A percentile compares a stretch with the other conserved stretches of the same genome.
These are phyloP conservation scores for Melanophora roralis DNA, from an alignment of 2,888 invertebrate species.

Conservation along the genomic window DNA sequence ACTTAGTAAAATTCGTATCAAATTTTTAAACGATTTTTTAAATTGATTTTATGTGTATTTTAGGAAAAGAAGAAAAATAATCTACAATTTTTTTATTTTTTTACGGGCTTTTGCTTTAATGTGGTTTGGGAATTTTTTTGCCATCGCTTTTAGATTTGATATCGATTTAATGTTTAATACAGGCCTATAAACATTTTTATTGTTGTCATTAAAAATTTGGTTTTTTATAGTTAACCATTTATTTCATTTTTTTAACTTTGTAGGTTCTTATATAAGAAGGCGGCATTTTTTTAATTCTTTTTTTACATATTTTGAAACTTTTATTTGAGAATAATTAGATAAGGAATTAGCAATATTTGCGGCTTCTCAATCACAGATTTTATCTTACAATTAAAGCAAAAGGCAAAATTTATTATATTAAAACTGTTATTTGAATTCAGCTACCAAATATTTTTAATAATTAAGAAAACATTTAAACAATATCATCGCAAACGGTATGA, in stretches of 20 bases:
- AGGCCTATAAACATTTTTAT: conserved; percentile 56
- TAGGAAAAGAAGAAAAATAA: conserved; percentile 6
- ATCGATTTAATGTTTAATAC: conserved; percentile 20
- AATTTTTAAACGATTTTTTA: conserved; percentile 40
- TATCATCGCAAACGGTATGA: too few relatives aligned
- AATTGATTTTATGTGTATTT: conserved; percentile 57
- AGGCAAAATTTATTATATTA: too few relatives aligned
- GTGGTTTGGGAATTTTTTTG: neutral
- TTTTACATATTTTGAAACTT: too few relatives aligned
- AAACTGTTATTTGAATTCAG: too few relatives aligned
- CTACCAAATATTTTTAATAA: too few relatives aligned
- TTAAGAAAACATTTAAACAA: too few relatives aligned
- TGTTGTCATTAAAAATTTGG: conserved; percentile 47
- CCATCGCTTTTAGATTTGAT: neutral
- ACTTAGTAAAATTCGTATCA: conserved; percentile 49
- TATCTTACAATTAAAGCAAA: too few relatives aligned
- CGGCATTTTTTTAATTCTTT: too few relatives aligned
- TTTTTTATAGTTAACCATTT: conserved; percentile 1
- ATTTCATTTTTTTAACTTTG: neutral
- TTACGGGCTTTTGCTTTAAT: neutral
- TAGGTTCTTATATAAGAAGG: too few relatives aligned
- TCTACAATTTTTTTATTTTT: conserved; percentile 13
- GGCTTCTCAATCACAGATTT: too few relatives aligned
- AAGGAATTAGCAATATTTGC: too few relatives aligned
- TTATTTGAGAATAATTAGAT: too few relatives aligned